A percentile compares a stretch with the other conserved stretches of the same genome.
These are phyloP conservation scores for Gobionotothen gibberifrons DNA, from an alignment of 2,797 vertebrate species.

Conservation along the genomic window DNA sequence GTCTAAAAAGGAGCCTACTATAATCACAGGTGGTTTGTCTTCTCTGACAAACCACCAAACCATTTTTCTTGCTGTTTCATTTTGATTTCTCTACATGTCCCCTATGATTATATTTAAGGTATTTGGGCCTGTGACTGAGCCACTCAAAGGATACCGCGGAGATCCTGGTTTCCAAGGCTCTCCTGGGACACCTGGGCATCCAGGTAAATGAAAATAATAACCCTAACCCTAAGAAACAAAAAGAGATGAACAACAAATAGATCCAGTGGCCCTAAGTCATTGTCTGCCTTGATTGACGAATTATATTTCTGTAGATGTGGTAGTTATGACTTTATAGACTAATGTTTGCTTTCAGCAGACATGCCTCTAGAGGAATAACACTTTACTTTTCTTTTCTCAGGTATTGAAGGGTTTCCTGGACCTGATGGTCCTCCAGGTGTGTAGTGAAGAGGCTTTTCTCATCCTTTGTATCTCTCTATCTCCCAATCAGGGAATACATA, in stretches of 20 bases:
- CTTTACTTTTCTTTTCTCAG: slow-evolving; percentile 37
- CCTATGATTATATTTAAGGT: slow-evolving; percentile 48
- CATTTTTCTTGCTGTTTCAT: not conserved
- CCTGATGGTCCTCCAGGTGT: slow-evolving; percentile 67
- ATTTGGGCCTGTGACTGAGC: not conserved
- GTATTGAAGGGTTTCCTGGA: slow-evolving; percentile 66
- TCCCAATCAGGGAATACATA: no score
- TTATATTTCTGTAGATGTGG: not conserved
- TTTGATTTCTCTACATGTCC: not conserved
- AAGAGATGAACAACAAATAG: not conserved
- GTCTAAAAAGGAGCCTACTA: no score
- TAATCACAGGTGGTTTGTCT: no score
- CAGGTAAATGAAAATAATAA: slow-evolving; percentile 45
- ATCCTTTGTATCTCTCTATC: not conserved
- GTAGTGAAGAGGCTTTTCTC: not conserved
- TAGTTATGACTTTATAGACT: not conserved
- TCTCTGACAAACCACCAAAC: no score
- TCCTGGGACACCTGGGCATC: slow-evolving; percentile 51
- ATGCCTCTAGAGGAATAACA: slow-evolving; percentile 11
- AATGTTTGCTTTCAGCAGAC: not conserved
- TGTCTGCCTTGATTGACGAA: not conserved
- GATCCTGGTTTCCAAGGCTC: slow-evolving; percentile 64
- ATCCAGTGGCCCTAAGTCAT: not conserved
- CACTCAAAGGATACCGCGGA: slow-evolving; percentile 65
- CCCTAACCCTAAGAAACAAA: not conserved